phyloP scores from a whole-genome alignment of 2,113 vertebrate species.

The Mesembrinibis cayennensis region DNA sequence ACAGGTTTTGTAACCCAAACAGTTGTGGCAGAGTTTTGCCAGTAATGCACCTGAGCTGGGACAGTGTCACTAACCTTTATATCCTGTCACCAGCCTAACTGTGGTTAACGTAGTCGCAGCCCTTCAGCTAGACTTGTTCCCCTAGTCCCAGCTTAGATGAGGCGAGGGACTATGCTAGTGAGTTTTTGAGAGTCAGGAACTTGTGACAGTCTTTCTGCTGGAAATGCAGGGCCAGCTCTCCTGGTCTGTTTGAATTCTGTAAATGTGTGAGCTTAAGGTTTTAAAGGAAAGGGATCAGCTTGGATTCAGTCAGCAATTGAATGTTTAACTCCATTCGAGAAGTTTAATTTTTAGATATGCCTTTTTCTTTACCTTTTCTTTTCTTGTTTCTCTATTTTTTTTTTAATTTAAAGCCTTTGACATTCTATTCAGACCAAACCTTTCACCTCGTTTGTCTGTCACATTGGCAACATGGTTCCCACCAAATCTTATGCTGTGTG shows the following conservation, averaged over 20 bases:
- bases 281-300: background rate
- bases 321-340: background rate
- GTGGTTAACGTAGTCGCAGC: background rate
- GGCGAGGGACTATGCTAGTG: background rate
- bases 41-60: background rate
- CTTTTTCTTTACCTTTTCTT: background rate
- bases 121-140: background rate
- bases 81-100: background rate
- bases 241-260: background rate
- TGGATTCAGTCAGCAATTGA: background rate
- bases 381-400: background rate
- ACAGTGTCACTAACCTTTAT: background rate
- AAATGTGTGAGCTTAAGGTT: background rate
- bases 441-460: background rate
- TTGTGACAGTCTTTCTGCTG: background rate
- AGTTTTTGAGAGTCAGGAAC: background rate
- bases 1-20: background rate
- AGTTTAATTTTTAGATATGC: background rate
- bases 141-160: background rate
- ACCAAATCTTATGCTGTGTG: background rate
- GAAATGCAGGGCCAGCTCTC: background rate
- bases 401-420: background rate
- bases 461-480: background rate
- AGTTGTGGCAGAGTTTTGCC: background rate
- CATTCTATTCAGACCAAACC: background rate